Evolutionary conservation across 2,113 vertebrate genomes (phyloP).

Genomic region (Microtus pennsylvanicus): DNA sequence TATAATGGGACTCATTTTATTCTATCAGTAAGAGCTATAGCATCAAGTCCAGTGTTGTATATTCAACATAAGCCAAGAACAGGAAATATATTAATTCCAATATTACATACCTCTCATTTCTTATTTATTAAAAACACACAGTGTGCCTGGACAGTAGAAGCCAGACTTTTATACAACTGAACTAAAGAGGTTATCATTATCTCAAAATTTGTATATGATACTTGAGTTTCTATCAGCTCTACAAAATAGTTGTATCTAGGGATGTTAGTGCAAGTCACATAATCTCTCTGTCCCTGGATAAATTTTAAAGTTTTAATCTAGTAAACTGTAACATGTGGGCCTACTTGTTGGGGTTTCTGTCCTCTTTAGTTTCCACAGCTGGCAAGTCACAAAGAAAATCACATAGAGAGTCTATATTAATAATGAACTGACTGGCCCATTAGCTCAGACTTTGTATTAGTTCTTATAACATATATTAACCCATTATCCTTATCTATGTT

Average conservation of each 20-base stretch:
- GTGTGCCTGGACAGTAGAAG: neutral
- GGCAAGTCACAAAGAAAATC: no score
- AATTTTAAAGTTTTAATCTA: constrained; percentile 12
- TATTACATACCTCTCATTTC: neutral
- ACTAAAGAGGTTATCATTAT: neutral
- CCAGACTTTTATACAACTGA: neutral
- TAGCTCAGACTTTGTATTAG: no score
- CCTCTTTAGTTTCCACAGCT: no score
- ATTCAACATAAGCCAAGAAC: neutral
- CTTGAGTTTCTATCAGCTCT: neutral
- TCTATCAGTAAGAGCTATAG: neutral
- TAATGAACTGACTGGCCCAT: no score
- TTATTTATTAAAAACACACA: neutral
- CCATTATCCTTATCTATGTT: no score
- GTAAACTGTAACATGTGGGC: no score
- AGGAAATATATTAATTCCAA: neutral
- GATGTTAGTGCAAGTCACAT: neutral
- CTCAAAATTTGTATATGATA: neutral
- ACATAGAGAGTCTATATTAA: no score
- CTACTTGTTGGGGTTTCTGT: no score
- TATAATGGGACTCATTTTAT: neutral
- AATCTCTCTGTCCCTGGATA: neutral
- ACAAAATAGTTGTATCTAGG: neutral
- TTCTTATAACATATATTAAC: no score
- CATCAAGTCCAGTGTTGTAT: neutral